Evolutionary conservation across 2,888 invertebrate genomes (phyloP).

Genomic region (Linnaemya vulpina): DNA sequence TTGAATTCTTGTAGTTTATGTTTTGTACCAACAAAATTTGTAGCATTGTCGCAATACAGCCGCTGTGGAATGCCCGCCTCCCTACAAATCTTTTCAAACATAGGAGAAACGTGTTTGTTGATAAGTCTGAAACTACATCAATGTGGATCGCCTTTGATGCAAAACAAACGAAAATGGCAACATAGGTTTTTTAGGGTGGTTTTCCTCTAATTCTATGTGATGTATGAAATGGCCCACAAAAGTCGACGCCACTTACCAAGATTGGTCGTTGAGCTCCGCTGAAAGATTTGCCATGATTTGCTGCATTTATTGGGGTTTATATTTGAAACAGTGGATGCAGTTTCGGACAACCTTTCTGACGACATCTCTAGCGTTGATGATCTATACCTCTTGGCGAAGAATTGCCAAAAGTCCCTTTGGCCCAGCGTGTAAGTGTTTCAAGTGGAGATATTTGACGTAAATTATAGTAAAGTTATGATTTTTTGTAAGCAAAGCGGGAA

Average conservation of each 20-base stretch:
- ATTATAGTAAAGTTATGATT: not conserved
- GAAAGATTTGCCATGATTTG: conserved; percentile 69
- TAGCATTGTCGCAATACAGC: too few species aligned
- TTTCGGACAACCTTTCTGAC: too few species aligned
- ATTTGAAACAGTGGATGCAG: too few species aligned
- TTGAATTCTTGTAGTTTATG: too few species aligned
- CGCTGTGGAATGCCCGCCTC: too few species aligned
- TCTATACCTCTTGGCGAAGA: conserved; percentile 61
- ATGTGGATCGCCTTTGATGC: too few species aligned
- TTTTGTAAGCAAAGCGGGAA: conserved; percentile 9
- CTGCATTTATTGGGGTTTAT: conserved; percentile 50
- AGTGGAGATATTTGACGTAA: not conserved
- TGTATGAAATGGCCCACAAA: conserved; percentile 7
- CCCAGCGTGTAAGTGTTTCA: conserved; percentile 11
- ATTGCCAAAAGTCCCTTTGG: conserved; percentile 60
- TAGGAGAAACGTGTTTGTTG: too few species aligned
- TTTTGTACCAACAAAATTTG: too few species aligned
- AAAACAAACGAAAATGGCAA: too few species aligned
- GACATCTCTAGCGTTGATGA: too few species aligned
- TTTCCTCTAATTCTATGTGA: conserved; percentile 1
- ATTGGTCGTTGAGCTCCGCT: not conserved
- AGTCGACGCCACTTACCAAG: not conserved
- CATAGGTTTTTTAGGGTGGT: not conserved
- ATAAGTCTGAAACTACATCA: too few species aligned
- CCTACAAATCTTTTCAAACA: too few species aligned